Evolutionary conservation across 2,113 vertebrate species (phyloP).

Genomic region (Probosciger aterrimus): DNA sequence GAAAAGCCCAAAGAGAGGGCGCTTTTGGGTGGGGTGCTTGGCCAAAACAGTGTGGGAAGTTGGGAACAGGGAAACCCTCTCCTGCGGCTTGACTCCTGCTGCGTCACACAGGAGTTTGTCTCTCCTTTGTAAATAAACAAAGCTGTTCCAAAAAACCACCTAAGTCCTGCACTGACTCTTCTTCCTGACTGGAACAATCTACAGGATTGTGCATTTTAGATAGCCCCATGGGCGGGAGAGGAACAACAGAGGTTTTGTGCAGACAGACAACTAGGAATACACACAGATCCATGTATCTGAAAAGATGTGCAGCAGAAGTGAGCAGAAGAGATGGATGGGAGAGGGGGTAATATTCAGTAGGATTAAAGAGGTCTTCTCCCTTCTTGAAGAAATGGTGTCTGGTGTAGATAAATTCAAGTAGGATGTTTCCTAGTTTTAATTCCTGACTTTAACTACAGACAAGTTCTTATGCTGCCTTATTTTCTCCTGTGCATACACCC

Average conservation of each 20-base stretch:
- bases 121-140: conserved; percentile 23
- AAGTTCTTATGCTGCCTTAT: neutral
- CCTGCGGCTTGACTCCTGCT: neutral
- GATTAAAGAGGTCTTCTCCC: neutral
- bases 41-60: neutral
- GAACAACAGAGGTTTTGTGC: neutral
- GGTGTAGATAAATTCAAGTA: neutral
- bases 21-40: neutral
- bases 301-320: neutral
- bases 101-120: neutral
- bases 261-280: neutral
- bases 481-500: neutral
- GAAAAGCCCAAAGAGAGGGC: neutral
- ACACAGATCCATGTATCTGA: neutral
- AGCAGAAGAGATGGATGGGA: neutral
- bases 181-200: neutral
- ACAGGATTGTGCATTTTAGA: neutral
- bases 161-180: neutral
- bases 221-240: neutral
- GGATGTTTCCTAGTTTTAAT: neutral
- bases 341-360: neutral
- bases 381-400: neutral
- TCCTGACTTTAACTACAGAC: neutral
- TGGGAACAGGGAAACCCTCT: neutral
- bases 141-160: neutral